A percentile compares a stretch with the other conserved stretches of the same genome.
Evolutionary conservation across 2,888 invertebrate species (phyloP).

Genomic region (Acleris sparsana): DNA sequence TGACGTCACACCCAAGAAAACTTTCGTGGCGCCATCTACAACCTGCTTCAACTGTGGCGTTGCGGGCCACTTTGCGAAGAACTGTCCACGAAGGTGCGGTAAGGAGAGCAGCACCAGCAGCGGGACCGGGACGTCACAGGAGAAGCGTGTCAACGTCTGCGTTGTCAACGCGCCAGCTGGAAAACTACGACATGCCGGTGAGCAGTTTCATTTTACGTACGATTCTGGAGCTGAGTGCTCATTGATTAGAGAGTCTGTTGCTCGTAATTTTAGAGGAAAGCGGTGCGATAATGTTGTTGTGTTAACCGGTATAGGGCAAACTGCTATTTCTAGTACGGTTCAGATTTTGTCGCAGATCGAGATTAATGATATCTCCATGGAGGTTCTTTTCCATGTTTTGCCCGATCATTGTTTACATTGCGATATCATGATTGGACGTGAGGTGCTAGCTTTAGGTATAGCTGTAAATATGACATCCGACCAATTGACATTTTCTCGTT

Average conservation of each 20-base stretch:
- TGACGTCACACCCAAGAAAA: too few species aligned
- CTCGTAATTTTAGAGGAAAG: constrained; percentile 18
- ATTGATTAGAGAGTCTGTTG: constrained; percentile 12
- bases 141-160: constrained; percentile 7
- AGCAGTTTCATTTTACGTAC: constrained; percentile 10
- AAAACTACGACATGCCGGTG: constrained; percentile 7
- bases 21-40: too few species aligned
- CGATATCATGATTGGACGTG: background rate
- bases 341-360: background rate
- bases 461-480: too few species aligned
- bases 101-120: background rate
- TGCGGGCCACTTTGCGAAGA: too few species aligned
- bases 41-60: too few species aligned
- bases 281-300: constrained; percentile 7
- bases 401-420: constrained; percentile 9
- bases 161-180: constrained; percentile 7
- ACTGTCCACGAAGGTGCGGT: too few species aligned
- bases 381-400: background rate
- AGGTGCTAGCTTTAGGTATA: too few species aligned
- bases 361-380: background rate
- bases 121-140: background rate
- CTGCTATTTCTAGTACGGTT: constrained; percentile 5
- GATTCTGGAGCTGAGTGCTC: background rate
- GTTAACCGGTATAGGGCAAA: constrained; percentile 20
- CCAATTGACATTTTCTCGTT: too few species aligned